These are phyloP conservation scores for Potorous gilbertii DNA, from an alignment of 2,797 vertebrate genomes.

Conservation along the genomic window DNA sequence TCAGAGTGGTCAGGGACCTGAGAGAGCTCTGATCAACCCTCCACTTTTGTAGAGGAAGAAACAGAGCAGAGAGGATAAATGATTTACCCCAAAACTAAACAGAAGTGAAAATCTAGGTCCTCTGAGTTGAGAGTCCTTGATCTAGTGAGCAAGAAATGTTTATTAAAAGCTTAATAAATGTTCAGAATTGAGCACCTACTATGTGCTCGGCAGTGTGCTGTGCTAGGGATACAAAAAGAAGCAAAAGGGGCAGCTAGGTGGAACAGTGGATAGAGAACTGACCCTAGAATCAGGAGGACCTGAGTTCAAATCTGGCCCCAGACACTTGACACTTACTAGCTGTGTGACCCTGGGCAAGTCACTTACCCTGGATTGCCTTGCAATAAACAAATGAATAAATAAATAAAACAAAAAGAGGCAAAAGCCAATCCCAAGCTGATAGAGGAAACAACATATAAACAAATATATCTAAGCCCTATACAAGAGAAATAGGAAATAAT, in stretches of 20 bases:
- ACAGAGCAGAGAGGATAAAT: not conserved
- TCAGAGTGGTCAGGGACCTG: not conserved
- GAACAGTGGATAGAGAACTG: too few relatives aligned
- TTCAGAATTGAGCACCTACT: not conserved
- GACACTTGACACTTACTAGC: too few relatives aligned
- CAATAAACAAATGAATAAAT: too few relatives aligned
- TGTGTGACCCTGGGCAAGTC: too few relatives aligned
- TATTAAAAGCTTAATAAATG: not conserved
- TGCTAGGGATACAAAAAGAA: not conserved
- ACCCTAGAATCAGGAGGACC: too few relatives aligned
- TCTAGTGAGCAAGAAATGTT: not conserved
- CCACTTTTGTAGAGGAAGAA: too few relatives aligned
- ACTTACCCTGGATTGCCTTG: too few relatives aligned
- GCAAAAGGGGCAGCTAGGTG: not conserved
- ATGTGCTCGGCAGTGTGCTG: not conserved
- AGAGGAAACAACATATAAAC: not conserved
- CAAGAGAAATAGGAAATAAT: not conserved
- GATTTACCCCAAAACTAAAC: not conserved
- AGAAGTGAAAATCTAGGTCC: not conserved
- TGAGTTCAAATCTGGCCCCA: too few relatives aligned
- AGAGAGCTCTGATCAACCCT: not conserved
- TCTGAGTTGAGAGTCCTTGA: not conserved
- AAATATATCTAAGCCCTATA: not conserved
- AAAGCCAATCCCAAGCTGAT: not conserved
- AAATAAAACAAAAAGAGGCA: not conserved